Conservation (phyloP, 2,797 vertebrate species). For the Anomalospiza imberbis region DNA sequence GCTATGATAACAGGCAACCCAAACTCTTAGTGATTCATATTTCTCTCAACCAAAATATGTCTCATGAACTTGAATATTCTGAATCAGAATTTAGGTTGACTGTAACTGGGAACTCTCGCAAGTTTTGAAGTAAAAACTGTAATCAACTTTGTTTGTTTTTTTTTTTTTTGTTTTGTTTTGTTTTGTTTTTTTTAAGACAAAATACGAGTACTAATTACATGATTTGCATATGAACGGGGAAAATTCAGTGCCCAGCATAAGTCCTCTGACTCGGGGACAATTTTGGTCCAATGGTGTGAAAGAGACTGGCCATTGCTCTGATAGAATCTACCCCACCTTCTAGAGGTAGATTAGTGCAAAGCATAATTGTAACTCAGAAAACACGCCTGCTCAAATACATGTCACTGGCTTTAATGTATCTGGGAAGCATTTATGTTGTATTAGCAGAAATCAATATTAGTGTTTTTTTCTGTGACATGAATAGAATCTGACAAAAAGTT, state of each 20-base stretch:
- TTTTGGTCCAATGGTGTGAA: background rate
- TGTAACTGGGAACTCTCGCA: background rate
- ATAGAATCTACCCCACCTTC: background rate
- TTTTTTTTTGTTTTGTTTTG: background rate
- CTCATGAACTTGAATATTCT: background rate
- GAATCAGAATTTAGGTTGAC: background rate
- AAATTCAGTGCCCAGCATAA: background rate
- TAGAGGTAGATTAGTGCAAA: background rate
- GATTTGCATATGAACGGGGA: background rate
- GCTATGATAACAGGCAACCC: background rate
- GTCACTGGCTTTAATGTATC: background rate
- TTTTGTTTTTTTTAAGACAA: background rate
- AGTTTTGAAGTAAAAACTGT: background rate
- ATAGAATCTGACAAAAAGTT: background rate
- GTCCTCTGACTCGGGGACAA: background rate
- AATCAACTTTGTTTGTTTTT: background rate
- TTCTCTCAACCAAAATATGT: background rate
- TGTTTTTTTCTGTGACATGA: background rate
- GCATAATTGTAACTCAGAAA: background rate
- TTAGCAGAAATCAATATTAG: conserved; percentile 6
- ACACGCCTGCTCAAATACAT: background rate
- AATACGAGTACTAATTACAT: background rate
- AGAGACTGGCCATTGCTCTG: background rate
- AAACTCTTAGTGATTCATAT: background rate
- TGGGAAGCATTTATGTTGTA: background rate